A percentile compares a stretch with the other conserved stretches of the same genome.
phyloP scores from a whole-genome alignment of 2,888 invertebrate species.

The Luperina nickerlii region DNA sequence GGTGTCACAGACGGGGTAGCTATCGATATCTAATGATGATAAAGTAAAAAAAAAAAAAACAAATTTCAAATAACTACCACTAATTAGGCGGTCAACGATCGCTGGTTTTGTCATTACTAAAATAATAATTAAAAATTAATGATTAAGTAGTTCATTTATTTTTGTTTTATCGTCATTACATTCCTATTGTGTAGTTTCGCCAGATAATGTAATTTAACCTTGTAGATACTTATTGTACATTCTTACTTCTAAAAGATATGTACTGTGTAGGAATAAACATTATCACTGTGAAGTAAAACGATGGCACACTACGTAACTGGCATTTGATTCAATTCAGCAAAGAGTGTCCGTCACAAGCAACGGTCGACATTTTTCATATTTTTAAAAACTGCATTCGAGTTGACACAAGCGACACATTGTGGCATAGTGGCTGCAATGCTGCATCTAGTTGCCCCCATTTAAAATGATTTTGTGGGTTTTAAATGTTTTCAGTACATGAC shows the following conservation, averaged over 20 bases:
- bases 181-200: background rate
- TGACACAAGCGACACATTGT: conserved; percentile 4
- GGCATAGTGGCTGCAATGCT: conserved; percentile 12
- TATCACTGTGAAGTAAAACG: background rate
- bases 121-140: background rate
- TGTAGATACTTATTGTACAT: background rate
- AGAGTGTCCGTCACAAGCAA: conserved; percentile 24
- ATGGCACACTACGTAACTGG: background rate
- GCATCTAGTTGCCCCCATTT: conserved; percentile 25
- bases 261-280: background rate
- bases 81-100: no score
- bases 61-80: background rate
- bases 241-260: background rate
- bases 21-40: background rate
- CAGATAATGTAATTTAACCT: background rate
- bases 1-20: background rate
- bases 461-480: conserved; percentile 8
- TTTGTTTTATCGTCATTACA: background rate
- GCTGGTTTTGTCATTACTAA: background rate
- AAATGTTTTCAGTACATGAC: background rate
- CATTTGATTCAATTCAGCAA: conserved; percentile 18
- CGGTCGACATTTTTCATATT: conserved; percentile 20
- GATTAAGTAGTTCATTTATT: background rate
- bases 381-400: conserved; percentile 4
- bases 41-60: no score